Percentiles rank a stretch among this genome's conserved stretches.
These are phyloP conservation scores for Perodicticus potto DNA, from an alignment of 2,797 vertebrate species.

Conservation along the genomic window DNA sequence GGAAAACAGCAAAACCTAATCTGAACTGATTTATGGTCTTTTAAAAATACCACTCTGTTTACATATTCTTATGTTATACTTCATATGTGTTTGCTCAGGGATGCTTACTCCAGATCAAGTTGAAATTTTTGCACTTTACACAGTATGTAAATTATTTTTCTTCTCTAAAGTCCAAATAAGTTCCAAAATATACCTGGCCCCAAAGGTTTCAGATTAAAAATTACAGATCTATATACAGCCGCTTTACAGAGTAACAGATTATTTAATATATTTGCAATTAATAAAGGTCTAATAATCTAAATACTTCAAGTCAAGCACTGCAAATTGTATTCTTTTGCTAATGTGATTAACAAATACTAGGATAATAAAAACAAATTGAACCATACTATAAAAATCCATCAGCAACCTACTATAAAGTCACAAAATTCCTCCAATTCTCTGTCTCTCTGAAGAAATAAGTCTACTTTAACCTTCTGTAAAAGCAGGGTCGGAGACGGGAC, in stretches of 20 bases:
- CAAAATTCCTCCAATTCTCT: constrained; percentile 50
- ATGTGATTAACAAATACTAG: constrained; percentile 19
- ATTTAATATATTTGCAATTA: constrained; percentile 53
- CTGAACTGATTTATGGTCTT: neutral
- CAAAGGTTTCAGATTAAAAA: constrained; percentile 53
- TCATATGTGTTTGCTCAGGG: neutral
- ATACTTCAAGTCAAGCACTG: constrained; percentile 39
- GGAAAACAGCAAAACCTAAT: constrained; percentile 31
- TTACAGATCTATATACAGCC: neutral
- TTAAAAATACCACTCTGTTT: neutral
- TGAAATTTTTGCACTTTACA: constrained; percentile 35
- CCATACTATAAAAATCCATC: constrained; percentile 43
- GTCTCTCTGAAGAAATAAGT: neutral
- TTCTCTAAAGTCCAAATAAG: constrained; percentile 45
- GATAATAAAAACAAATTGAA: constrained; percentile 34
- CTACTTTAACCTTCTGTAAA: constrained; percentile 41
- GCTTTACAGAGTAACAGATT: neutral
- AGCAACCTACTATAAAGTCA: constrained; percentile 19
- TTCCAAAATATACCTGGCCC: constrained; percentile 17
- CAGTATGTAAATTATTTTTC: neutral
- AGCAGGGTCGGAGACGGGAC: constrained; percentile 54
- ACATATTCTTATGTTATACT: neutral
- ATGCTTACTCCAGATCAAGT: neutral
- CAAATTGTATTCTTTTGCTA: constrained; percentile 2
- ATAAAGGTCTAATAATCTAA: constrained; percentile 37